Conservation (phyloP, 2,113 vertebrate species). For the Semnornis frantzii region DNA sequence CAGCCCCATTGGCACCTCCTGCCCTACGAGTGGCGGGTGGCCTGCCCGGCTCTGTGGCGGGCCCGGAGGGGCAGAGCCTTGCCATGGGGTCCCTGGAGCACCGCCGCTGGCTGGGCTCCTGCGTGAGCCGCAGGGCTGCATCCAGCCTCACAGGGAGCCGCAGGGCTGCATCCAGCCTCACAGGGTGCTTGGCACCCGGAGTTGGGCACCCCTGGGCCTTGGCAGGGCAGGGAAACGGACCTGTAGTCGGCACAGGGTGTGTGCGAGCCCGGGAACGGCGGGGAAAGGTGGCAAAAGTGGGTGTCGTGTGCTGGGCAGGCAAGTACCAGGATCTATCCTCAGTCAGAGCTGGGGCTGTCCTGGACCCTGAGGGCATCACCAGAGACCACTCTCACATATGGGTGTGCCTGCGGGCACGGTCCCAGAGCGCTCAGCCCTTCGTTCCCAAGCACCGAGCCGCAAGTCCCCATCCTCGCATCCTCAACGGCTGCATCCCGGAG, state of each 20-base stretch:
- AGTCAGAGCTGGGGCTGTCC: accelerated
- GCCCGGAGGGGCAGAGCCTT: neutral
- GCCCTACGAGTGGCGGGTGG: neutral
- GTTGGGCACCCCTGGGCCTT: neutral
- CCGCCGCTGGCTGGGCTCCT: accelerated
- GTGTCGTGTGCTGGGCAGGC: neutral
- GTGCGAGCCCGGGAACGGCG: neutral
- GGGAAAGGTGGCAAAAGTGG: too few species aligned
- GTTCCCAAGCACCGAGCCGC: neutral
- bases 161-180: too few species aligned
- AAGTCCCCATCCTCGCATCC: neutral
- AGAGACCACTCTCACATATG: accelerated
- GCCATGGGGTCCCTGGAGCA: neutral
- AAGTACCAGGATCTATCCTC: neutral
- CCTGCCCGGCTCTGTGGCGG: neutral
- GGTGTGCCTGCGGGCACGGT: neutral
- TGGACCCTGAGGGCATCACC: accelerated
- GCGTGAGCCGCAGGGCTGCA: accelerated
- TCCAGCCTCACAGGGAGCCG: too few species aligned
- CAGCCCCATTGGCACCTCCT: neutral
- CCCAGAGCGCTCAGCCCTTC: accelerated
- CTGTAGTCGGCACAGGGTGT: neutral
- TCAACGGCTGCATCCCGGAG: accelerated
- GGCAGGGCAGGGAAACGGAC: neutral
- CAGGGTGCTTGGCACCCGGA: neutral